Conservation (phyloP, 35 echinoderm and acorn worm species). For the Lytechinus pictus region DNA sequence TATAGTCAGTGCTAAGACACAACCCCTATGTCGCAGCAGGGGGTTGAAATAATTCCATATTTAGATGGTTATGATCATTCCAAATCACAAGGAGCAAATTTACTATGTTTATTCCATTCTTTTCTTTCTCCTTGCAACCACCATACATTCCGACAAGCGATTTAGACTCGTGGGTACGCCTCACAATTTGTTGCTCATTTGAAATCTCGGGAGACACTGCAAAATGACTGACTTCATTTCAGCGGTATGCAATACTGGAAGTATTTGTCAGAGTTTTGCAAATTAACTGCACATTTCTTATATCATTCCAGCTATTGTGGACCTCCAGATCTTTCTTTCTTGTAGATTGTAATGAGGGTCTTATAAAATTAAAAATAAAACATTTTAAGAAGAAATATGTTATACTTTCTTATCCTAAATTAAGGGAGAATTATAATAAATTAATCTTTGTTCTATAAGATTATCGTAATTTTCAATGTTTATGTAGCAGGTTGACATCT, state of each 20-base stretch:
- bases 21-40: background rate
- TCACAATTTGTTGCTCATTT: background rate
- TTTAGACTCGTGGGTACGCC: background rate
- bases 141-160: background rate
- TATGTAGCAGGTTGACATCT: no score
- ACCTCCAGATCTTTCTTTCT: no score
- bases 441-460: no score
- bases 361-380: no score
- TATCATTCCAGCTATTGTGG: no score
- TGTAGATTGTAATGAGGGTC: no score
- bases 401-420: no score
- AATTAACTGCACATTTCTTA: background rate
- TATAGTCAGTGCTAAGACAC: background rate
- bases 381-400: no score
- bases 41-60: conserved; percentile 19
- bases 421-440: no score
- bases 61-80: background rate
- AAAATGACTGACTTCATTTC: background rate
- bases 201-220: background rate
- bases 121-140: background rate
- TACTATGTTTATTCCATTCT: background rate
- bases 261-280: background rate
- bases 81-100: background rate
- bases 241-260: background rate
- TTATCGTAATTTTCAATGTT: no score